Conservation (phyloP, 2,113 vertebrate species). For the Onychostruthus taczanowskii region DNA sequence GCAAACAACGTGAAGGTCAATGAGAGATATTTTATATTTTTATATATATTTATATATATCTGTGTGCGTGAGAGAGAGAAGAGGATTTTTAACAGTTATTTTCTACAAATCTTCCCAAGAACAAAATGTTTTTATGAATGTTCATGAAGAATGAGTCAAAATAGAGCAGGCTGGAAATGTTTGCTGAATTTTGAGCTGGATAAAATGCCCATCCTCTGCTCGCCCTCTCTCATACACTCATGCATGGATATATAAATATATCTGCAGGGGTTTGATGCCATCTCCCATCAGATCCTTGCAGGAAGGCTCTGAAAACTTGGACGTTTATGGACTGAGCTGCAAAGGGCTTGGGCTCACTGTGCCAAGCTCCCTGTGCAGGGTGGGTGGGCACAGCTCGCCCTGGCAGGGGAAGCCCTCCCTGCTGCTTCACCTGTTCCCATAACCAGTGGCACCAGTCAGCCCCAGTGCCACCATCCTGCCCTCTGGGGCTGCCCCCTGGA, state of each 20-base stretch:
- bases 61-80: neutral
- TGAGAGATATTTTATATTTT: neutral
- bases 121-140: constrained; percentile 41
- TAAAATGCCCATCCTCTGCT: neutral
- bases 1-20: neutral
- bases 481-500: neutral
- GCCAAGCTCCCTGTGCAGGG: accelerated
- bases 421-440: accelerated
- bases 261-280: neutral
- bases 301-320: neutral
- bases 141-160: constrained; percentile 37
- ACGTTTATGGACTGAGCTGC: neutral
- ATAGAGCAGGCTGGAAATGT: neutral
- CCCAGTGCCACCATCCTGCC: neutral
- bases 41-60: neutral
- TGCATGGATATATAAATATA: neutral
- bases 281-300: neutral
- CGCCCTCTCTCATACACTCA: neutral
- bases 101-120: constrained; percentile 29
- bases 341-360: neutral
- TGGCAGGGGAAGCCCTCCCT: neutral
- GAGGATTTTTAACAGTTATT: neutral
- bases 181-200: neutral
- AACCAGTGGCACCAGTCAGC: neutral
- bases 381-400: neutral